A percentile compares a stretch with the other conserved stretches of the same genome.
Evolutionary conservation across 1,140 invertebrate species (phyloP).

Genomic region (Tyrophagus putrescentiae): DNA sequence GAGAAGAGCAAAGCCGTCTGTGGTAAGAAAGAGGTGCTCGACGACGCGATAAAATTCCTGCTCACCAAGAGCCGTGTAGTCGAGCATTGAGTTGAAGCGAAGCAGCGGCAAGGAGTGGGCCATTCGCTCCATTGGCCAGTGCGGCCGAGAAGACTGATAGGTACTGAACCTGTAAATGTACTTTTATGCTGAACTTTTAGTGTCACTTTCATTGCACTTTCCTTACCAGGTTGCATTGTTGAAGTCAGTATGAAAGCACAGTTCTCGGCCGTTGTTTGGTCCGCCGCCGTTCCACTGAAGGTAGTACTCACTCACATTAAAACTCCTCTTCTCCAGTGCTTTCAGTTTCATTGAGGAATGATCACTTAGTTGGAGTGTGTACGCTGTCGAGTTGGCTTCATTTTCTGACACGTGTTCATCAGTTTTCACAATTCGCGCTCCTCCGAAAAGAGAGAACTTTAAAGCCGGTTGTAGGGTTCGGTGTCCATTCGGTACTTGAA

Average conservation of each 20-base stretch:
- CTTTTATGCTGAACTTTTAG: background rate
- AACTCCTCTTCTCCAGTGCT: background rate
- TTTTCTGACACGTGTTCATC: background rate
- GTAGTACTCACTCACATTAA: background rate
- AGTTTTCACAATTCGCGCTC: background rate
- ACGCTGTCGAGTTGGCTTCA: background rate
- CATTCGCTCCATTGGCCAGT: background rate
- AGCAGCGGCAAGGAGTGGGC: background rate
- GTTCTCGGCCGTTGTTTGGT: background rate
- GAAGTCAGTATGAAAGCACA: background rate
- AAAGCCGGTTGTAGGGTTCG: background rate
- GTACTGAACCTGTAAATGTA: background rate
- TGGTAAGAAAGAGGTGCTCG: background rate
- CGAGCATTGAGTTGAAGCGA: background rate
- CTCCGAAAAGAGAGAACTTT: background rate
- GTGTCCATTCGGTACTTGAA: background rate
- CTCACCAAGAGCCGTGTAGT: background rate
- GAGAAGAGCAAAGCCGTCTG: background rate
- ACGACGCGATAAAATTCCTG: background rate
- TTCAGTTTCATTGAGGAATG: background rate
- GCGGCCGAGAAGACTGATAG: background rate
- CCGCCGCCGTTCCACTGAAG: background rate
- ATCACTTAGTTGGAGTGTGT: background rate
- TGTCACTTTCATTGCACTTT: background rate
- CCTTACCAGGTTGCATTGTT: background rate